phyloP scores from a whole-genome alignment of 2,888 invertebrate species.

The Tetramorium bicarinatum region DNA sequence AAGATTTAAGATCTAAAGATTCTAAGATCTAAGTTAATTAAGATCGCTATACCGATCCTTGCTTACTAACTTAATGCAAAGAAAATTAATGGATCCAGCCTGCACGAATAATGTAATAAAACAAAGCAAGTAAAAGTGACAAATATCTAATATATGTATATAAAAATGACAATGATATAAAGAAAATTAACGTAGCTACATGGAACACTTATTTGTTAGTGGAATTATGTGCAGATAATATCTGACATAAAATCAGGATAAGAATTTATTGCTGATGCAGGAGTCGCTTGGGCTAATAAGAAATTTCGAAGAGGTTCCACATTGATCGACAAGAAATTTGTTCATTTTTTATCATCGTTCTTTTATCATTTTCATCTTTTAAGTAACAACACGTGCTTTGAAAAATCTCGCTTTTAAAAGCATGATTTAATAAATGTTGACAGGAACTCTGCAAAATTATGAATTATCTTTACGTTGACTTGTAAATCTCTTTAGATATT shows the following conservation, averaged over 20 bases:
- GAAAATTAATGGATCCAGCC: neutral
- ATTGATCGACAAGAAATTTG: neutral
- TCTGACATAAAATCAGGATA: neutral
- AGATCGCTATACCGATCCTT: neutral
- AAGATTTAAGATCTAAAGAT: too few species aligned
- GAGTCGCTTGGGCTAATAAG: too few species aligned
- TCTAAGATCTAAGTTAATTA: too few species aligned
- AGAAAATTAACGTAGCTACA: neutral
- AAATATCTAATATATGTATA: neutral
- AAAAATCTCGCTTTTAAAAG: neutral
- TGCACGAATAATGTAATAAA: neutral
- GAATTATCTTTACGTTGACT: neutral
- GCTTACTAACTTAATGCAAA: neutral
- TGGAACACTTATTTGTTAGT: neutral
- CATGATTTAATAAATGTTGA: neutral
- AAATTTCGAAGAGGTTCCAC: neutral
- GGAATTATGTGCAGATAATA: neutral
- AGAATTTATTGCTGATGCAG: neutral
- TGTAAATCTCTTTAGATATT: neutral
- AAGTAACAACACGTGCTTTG: neutral
- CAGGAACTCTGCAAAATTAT: neutral
- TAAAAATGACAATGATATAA: neutral
- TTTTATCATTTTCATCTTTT: neutral
- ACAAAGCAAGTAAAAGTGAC: neutral
- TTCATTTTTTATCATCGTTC: neutral